Percentiles rank a stretch among this genome's conserved stretches.
Evolutionary conservation across 2,888 invertebrate genomes (phyloP).

Genomic region (Leuctra nigra): DNA sequence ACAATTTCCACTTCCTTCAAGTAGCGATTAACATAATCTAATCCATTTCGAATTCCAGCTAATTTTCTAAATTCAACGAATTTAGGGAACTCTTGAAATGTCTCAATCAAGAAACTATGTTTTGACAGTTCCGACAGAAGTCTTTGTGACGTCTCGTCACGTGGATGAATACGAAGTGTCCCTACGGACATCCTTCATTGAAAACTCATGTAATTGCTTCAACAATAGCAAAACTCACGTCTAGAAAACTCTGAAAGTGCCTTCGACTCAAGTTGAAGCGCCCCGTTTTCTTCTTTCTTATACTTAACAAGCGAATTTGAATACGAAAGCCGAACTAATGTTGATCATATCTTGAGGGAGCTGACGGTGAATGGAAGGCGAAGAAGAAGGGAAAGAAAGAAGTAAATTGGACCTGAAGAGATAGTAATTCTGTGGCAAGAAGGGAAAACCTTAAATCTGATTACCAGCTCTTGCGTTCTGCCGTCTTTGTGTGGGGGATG

Average conservation of each 20-base stretch:
- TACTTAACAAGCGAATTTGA: slow-evolving; percentile 23
- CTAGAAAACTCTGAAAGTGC: slow-evolving; percentile 7
- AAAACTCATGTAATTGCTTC: slow-evolving; percentile 6
- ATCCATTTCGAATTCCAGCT: no score
- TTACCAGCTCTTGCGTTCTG: slow-evolving; percentile 14
- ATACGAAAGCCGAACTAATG: slow-evolving; percentile 23
- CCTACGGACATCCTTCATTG: background rate
- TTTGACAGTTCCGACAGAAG: no score
- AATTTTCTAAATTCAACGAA: no score
- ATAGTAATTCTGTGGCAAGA: slow-evolving; percentile 25
- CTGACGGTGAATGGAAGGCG: background rate
- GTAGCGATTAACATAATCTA: no score
- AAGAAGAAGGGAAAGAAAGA: slow-evolving; percentile 8
- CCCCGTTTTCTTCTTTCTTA: slow-evolving; percentile 7
- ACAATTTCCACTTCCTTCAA: no score
- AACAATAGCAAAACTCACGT: slow-evolving; percentile 1
- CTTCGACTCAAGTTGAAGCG: background rate
- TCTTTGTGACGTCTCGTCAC: no score
- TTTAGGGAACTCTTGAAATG: no score
- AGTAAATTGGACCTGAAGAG: slow-evolving; percentile 25
- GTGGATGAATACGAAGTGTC: no score
- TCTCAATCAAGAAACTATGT: no score
- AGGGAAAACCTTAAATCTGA: slow-evolving; percentile 24
- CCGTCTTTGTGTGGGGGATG: background rate
- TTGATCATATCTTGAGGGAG: slow-evolving; percentile 22